Evolutionary conservation across 2,888 invertebrate species (phyloP).

Genomic region (Volucella inflata): DNA sequence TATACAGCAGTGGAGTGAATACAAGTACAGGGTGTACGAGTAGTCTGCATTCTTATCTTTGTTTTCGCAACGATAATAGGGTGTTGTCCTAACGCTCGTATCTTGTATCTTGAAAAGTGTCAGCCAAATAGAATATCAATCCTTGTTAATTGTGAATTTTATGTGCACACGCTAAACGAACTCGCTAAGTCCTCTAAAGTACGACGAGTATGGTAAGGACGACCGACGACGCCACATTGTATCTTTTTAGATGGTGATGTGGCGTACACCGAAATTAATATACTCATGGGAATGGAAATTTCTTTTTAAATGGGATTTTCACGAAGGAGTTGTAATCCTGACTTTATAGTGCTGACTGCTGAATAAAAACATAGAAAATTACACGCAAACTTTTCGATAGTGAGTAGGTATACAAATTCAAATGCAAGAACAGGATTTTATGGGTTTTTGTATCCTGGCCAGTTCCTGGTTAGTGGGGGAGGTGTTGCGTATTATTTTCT

Average conservation of each 20-base stretch:
- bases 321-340: constrained; percentile 11
- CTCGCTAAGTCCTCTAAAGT: too few species aligned
- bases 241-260: constrained; percentile 29
- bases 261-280: not conserved
- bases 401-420: constrained; percentile 39
- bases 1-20: not conserved
- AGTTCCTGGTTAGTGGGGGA: constrained; percentile 23
- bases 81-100: constrained; percentile 41
- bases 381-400: constrained; percentile 49
- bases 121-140: constrained; percentile 73
- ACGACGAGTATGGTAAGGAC: constrained; percentile 2
- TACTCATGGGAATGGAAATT: constrained; percentile 53
- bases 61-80: constrained; percentile 35
- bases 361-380: constrained; percentile 60
- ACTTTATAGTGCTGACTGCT: constrained; percentile 26
- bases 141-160: constrained; percentile 72
- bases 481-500: constrained; percentile 53
- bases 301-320: constrained; percentile 60
- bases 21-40: not conserved
- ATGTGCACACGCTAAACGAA: constrained; percentile 38
- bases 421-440: constrained; percentile 62
- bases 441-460: constrained; percentile 63
- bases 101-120: constrained; percentile 50
- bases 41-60: not conserved
- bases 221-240: not conserved